Evolutionary conservation across 30 jellyfish, hydroid and myxozoan genomes (phyloP), one percentile per base, ranked within the genome.

Genomic region (Cassiopea andromeda): DNA sequence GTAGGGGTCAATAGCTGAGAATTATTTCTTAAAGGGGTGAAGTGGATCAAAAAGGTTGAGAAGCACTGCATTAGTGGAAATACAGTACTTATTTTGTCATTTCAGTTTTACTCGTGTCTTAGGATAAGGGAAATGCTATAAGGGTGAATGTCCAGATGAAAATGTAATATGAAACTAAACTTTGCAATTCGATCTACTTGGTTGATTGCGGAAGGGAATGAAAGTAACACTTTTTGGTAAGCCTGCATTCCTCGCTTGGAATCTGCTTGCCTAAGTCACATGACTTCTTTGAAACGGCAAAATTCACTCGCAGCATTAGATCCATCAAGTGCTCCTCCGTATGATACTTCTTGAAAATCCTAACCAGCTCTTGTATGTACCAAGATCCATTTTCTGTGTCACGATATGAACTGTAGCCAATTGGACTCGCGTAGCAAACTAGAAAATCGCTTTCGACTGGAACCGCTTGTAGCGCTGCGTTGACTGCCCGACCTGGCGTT

Each of bases 391-490:
- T 45, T 44, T 64, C 83, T 68, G 58, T 60, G 73, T 89, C 85
- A 7, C 96, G 85, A 58, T 60, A 80, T 8, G 98, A 79, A 4
- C 84, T 59, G 72, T 78, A 92, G 10, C 98, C 98, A 48, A 94
- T 81, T 3, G 92, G 90, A 75, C 98, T 72, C 1, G 98, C 75
- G 76, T 88, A 93, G 38, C 94, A 92, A 43, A 93, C 70, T 59
- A 93, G 92, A 78, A 87, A 93, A 48, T 93, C 98, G 66, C 97
- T 93, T 27, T 82, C 91, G 1, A 72, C 43, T n/a, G 98, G 98
- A 27, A 87, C 46, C 0, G 61, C 7, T 60, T 46, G 85, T 76
- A 44, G 2, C 19, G 79, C 69, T 17, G 87, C 48, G 8, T 44
- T 58, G 16, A 27, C 80, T 15, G 69, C 66, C 6, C 47, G 45